These are phyloP conservation scores for Clinocottus analis DNA, from an alignment of 2,113 vertebrate genomes.

Conservation along the genomic window DNA sequence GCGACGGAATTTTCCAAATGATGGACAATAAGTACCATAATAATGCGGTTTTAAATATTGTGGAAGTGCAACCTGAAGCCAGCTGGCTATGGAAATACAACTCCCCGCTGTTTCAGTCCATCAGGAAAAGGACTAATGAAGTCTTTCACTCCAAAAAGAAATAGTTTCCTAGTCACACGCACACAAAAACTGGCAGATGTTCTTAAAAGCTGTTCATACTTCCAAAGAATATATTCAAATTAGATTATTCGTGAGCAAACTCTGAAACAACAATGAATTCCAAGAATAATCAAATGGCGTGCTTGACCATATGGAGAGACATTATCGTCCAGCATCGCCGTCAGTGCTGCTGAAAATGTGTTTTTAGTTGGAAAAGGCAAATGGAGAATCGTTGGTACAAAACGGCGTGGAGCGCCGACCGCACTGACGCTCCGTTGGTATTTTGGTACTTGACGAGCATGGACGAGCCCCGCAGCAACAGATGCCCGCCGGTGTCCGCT, in stretches of 20 bases:
- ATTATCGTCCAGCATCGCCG: not conserved
- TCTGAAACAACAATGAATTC: constrained; percentile 10
- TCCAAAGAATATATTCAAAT: constrained; percentile 11
- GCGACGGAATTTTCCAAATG: constrained; percentile 43
- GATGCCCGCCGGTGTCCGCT: too few species aligned
- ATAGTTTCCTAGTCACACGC: not conserved
- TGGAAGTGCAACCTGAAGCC: constrained; percentile 49
- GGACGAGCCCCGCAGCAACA: too few species aligned
- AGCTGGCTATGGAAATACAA: constrained; percentile 34
- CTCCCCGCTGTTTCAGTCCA: constrained; percentile 20
- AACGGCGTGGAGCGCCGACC: too few species aligned
- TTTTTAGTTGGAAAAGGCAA: not conserved
- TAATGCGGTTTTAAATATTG: constrained; percentile 59
- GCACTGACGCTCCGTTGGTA: too few species aligned
- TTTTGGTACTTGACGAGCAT: not conserved
- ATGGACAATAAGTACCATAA: constrained; percentile 43
- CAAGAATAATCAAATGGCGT: not conserved
- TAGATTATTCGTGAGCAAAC: constrained; percentile 10
- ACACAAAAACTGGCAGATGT: not conserved
- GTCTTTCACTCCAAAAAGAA: constrained; percentile 26
- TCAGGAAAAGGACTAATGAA: constrained; percentile 34
- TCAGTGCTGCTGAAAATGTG: not conserved
- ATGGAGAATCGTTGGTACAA: not conserved
- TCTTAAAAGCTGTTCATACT: constrained; percentile 25
- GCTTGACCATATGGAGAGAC: not conserved